Conservation (phyloP, 2,113 vertebrate genomes). For the Silurus asotus region DNA sequence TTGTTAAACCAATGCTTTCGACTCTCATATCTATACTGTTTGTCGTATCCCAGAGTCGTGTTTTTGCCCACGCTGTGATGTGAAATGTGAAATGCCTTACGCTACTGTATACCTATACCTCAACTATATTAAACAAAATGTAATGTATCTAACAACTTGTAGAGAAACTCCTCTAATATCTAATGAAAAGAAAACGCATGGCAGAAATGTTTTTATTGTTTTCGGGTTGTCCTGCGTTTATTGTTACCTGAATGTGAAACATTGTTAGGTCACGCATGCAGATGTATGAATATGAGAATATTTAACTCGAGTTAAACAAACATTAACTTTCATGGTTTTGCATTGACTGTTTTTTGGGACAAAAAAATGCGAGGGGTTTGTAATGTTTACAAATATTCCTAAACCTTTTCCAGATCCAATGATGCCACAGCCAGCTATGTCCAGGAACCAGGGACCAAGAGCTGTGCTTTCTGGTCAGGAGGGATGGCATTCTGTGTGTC, state of each 20-base stretch:
- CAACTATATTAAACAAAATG: too few relatives aligned
- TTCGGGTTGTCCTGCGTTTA: background rate
- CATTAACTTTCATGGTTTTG: background rate
- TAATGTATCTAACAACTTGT: background rate
- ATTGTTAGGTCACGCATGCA: background rate
- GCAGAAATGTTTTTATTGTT: conserved; percentile 8
- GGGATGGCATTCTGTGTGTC: too few relatives aligned
- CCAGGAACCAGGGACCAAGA: too few relatives aligned
- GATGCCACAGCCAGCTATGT: too few relatives aligned
- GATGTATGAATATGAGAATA: background rate
- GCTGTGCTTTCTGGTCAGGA: too few relatives aligned
- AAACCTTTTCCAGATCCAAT: background rate
- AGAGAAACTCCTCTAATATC: conserved; percentile 24
- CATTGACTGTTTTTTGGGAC: background rate
- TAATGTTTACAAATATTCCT: background rate
- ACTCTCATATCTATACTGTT: background rate
- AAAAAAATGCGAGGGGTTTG: background rate
- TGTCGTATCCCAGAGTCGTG: background rate
- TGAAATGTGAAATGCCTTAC: conserved; percentile 61
- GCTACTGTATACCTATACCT: conserved; percentile 33
- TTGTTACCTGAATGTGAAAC: background rate
- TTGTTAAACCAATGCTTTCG: background rate
- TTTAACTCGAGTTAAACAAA: background rate
- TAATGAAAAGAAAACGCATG: conserved; percentile 41
- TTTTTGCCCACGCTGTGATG: conserved; percentile 46